phyloP scores from a whole-genome alignment of 1,140 invertebrate genomes.

The Eriocheir sinensis region DNA sequence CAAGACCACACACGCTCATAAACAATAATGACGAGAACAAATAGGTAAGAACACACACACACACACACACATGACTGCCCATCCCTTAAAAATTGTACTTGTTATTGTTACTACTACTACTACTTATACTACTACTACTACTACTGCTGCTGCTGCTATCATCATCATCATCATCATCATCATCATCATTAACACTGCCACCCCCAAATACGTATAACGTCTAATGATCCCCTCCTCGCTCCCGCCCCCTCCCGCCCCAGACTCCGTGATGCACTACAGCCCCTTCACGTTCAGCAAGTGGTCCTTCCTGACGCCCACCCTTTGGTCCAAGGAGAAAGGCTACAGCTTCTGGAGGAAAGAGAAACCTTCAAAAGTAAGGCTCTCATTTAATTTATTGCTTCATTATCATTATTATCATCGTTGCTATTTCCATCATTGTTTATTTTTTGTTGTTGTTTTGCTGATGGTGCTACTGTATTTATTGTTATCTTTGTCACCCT shows the following conservation, averaged over 20 bases:
- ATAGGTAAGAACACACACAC: slow-evolving; percentile 14
- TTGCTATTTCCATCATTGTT: too few relatives aligned
- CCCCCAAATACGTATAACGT: not conserved
- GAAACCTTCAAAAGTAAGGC: slow-evolving; percentile 52
- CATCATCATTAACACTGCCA: not conserved
- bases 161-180: not conserved
- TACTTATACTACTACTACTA: too few relatives aligned
- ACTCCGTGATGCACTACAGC: slow-evolving; percentile 69
- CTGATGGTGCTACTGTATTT: too few relatives aligned
- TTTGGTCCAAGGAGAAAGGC: slow-evolving; percentile 44
- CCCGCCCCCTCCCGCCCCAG: not conserved
- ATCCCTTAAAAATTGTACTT: too few relatives aligned
- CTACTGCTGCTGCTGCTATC: too few relatives aligned
- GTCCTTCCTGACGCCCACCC: slow-evolving; percentile 59
- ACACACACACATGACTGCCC: not conserved
- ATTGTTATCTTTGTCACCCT: not conserved
- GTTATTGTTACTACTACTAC: too few relatives aligned
- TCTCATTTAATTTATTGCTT: not conserved
- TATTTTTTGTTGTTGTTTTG: too few relatives aligned
- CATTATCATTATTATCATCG: not conserved
- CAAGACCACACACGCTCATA: too few relatives aligned
- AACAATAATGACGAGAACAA: too few relatives aligned
- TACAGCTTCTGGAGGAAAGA: slow-evolving; percentile 44
- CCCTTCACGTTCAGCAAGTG: slow-evolving; percentile 66
- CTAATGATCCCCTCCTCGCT: too few relatives aligned